Evolutionary conservation across 2,797 vertebrate species (phyloP).

Genomic region (Dryobates pubescens): DNA sequence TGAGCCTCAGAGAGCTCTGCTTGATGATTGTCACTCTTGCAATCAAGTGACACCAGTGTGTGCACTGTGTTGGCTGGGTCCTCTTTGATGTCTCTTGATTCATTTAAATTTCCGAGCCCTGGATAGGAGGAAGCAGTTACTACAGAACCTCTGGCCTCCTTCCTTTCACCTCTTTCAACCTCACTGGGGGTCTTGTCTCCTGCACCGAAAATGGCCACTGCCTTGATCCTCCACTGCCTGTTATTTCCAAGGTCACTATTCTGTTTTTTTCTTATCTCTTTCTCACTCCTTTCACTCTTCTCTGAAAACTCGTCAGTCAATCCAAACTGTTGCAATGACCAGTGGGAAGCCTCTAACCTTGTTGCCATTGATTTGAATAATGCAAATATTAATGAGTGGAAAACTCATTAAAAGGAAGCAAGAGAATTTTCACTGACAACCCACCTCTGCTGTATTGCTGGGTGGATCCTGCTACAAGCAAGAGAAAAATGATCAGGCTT

Average conservation of each 20-base stretch:
- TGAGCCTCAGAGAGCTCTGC: not conserved
- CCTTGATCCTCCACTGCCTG: not conserved
- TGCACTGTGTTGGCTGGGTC: not conserved
- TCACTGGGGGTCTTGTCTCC: not conserved
- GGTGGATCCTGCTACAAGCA: not conserved
- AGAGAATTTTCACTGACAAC: conserved; percentile 13
- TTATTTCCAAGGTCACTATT: not conserved
- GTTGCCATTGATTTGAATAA: conserved; percentile 57
- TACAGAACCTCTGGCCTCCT: not conserved
- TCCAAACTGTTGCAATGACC: not conserved
- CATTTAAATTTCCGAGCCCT: not conserved
- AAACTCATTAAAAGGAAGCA: conserved; percentile 25
- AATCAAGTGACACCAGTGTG: not conserved
- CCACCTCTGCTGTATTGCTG: conserved; percentile 8
- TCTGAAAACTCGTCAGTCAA: not conserved
- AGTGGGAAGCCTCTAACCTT: conserved; percentile 63
- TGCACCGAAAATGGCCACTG: not conserved
- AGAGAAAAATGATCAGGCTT: conserved; percentile 25
- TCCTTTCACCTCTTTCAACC: not conserved
- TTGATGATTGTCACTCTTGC: not conserved
- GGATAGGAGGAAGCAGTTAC: not conserved
- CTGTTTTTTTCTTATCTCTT: not conserved
- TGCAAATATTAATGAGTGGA: conserved; percentile 59
- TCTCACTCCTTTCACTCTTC: not conserved
- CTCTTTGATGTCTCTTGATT: not conserved